phyloP scores from a whole-genome alignment of 2,113 vertebrate genomes.

The Pseudorasbora parva region DNA sequence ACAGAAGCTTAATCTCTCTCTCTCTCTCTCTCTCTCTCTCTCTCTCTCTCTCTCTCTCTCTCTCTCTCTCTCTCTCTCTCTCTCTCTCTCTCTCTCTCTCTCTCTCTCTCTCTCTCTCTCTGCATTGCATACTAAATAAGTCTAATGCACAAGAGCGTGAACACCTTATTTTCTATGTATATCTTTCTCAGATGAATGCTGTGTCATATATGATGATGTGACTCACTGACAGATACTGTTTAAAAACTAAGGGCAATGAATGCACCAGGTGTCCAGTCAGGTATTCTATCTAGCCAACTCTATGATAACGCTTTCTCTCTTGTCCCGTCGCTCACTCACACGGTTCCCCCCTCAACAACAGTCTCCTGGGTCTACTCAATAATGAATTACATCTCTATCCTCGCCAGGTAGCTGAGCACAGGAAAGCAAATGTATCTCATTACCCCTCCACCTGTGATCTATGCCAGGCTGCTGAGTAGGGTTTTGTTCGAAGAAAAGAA shows the following conservation, averaged over 20 bases:
- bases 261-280: not conserved
- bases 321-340: not conserved
- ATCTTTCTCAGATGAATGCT: not conserved
- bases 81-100: no score
- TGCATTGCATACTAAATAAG: no score
- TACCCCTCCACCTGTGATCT: constrained; percentile 71
- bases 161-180: not conserved
- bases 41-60: no score
- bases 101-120: no score
- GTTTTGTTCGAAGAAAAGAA: constrained; percentile 64
- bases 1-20: no score
- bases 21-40: no score
- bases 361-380: constrained; percentile 58
- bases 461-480: constrained; percentile 68
- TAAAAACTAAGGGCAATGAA: not conserved
- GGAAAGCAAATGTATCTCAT: constrained; percentile 67
- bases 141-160: no score
- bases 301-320: not conserved
- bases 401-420: constrained; percentile 67
- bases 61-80: no score
- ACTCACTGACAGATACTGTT: not conserved
- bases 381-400: constrained; percentile 74
- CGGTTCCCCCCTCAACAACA: not conserved
- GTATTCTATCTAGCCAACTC: not conserved
- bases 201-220: no score